Percentiles rank a stretch among this genome's conserved stretches.
Conservation (phyloP, 2,888 invertebrate species). For the Cryptocheilus praepositus region DNA sequence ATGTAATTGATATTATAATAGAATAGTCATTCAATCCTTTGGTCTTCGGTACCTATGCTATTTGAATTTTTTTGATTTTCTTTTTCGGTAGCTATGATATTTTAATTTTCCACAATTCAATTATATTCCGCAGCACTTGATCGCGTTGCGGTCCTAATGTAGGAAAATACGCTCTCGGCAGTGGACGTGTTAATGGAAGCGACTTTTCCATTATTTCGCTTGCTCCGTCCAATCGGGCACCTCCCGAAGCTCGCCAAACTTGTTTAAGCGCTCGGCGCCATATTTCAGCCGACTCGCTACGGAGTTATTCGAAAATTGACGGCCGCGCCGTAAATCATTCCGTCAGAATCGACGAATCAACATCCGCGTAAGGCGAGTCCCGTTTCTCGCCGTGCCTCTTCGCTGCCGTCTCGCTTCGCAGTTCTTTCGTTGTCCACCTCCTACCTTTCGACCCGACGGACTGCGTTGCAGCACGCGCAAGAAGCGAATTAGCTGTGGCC, state of each 20-base stretch:
- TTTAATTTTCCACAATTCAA: too few species aligned
- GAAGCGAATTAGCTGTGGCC: too few species aligned
- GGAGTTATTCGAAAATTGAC: slow-evolving; percentile 69
- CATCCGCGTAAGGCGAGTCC: slow-evolving; percentile 48
- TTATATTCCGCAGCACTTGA: too few species aligned
- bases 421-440: neutral
- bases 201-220: slow-evolving; percentile 16
- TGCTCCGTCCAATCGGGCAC: neutral
- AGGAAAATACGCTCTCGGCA: too few species aligned
- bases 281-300: slow-evolving; percentile 67
- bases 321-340: slow-evolving; percentile 69
- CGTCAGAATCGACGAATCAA: slow-evolving; percentile 66
- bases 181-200: neutral
- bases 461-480: neutral
- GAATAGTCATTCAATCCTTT: too few species aligned
- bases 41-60: too few species aligned
- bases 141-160: too few species aligned
- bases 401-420: slow-evolving; percentile 24
- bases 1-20: too few species aligned
- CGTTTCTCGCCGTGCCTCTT: slow-evolving; percentile 42
- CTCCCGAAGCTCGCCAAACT: neutral
- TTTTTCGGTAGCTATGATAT: too few species aligned
- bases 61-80: too few species aligned
- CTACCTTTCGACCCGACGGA: neutral
- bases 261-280: slow-evolving; percentile 47